Base-by-base conservation (phyloP, 1,140 invertebrate species). In the Drosophila paulistorum region DNA sequence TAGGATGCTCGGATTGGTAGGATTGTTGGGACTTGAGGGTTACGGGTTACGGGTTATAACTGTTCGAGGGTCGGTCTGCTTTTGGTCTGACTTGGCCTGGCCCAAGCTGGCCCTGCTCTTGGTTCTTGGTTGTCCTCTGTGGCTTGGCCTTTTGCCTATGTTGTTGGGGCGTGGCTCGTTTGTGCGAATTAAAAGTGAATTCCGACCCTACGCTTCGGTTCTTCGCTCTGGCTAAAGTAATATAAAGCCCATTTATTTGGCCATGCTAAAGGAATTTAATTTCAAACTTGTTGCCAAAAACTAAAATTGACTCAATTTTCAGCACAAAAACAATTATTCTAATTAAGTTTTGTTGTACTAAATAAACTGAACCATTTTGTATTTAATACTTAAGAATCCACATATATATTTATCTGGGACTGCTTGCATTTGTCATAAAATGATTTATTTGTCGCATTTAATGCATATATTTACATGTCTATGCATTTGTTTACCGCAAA, bases 231-330 rank as follows among this genome's bases (percentile, higher is more conserved):
- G 39, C 30, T 39, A 74, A 74, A 74, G 72, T 67, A 75, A 76
- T 76, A 76, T 76, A 76, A 68, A 68, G 72, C 72, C 73, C 68
- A 69, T 76, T 63, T 42, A 13, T 54, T 55, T 65, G 72, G 65
- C 65, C 71, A 11, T 23, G 64, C 14, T 39, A 13, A 74, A 61
- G 30, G 30, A 60, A 74, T 74, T 58, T 51, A 59, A 74, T 59
- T 59, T 37, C n/a, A 37, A 39, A 58, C 55, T 58, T 58, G 55
- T 58, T 35, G n/a, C 7, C 42, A n/a, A 9, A 14, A 51, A 23
- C 30, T 51, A 20, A 51, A 51, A 51, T 51, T 51, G 45, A 23
- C 45, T 51, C 45, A 51, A 51, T 51, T 51, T 51, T 3, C 2
- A 23, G 17, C 17, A 51, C 45, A 51, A 51, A 51, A 51, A 23